Conservation (phyloP, 2,888 invertebrate species). For the Panopea generosa region DNA sequence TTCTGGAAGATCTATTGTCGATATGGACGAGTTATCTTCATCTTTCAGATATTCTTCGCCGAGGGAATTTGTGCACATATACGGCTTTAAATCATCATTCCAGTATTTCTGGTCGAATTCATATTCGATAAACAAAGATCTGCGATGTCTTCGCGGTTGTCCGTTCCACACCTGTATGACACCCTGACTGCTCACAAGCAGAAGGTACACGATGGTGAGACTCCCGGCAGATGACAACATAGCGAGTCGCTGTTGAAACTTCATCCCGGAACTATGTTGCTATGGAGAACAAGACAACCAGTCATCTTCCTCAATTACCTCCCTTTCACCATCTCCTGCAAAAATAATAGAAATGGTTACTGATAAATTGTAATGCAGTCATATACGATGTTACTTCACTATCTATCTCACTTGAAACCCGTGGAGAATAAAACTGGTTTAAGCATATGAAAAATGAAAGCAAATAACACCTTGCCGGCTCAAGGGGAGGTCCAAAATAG, state of each 20-base stretch:
- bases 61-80: constrained; percentile 22
- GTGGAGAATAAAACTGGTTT: too few relatives aligned
- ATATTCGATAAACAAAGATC: constrained; percentile 50
- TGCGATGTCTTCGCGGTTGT: constrained; percentile 41
- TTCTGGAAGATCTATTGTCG: constrained; percentile 69
- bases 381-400: too few relatives aligned
- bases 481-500: too few relatives aligned
- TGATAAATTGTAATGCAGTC: too few relatives aligned
- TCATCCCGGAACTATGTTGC: constrained; percentile 71
- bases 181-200: constrained; percentile 62
- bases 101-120: constrained; percentile 45
- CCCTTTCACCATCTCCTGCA: constrained; percentile 33
- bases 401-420: too few relatives aligned
- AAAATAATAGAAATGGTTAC: too few relatives aligned
- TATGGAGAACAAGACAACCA: constrained; percentile 26
- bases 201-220: constrained; percentile 65
- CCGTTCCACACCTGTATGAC: constrained; percentile 54
- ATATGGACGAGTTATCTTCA: constrained; percentile 62
- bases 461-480: too few relatives aligned
- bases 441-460: too few relatives aligned
- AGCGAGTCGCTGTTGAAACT: constrained; percentile 75
- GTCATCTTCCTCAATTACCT: constrained; percentile 20
- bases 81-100: constrained; percentile 11
- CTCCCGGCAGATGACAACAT: constrained; percentile 66
- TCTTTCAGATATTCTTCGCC: neutral